A percentile compares a stretch with the other conserved stretches of the same genome.
These are phyloP conservation scores for Holothuria scabra DNA, from an alignment of 53 echinoderm and acorn worm species.

Conservation along the genomic window DNA sequence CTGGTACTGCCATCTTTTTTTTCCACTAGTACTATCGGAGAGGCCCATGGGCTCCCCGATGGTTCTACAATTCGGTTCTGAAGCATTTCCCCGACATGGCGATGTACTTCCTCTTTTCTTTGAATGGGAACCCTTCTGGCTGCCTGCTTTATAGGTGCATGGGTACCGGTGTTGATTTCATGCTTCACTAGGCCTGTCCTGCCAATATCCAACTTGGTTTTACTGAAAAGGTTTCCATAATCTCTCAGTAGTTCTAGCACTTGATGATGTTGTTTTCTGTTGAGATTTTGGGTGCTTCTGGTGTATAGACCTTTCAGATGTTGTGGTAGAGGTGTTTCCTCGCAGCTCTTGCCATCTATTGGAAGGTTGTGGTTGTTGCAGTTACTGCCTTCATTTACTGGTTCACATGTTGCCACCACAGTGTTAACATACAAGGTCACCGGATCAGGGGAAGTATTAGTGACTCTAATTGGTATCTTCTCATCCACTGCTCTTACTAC, in stretches of 20 bases:
- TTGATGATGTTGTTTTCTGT: slow-evolving; percentile 7
- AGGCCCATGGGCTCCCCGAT: neutral
- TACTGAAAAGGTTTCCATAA: slow-evolving; percentile 29
- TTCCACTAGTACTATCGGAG: neutral
- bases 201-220: slow-evolving; percentile 58
- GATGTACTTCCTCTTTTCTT: slow-evolving; percentile 34
- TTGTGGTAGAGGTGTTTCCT: neutral
- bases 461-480: slow-evolving; percentile 61
- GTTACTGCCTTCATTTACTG: slow-evolving; percentile 32
- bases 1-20: no score
- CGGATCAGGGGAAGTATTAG: slow-evolving; percentile 50
- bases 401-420: slow-evolving; percentile 35
- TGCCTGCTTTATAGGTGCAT: slow-evolving; percentile 57
- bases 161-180: slow-evolving; percentile 60
- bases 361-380: no score
- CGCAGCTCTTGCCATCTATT: neutral
- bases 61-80: slow-evolving; percentile 41
- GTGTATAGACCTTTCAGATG: slow-evolving; percentile 1
- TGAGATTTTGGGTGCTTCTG: neutral
- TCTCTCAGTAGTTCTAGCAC: neutral
- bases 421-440: slow-evolving; percentile 46
- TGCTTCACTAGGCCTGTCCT: slow-evolving; percentile 57
- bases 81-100: slow-evolving; percentile 42
- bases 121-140: no score
- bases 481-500: slow-evolving; percentile 26